Evolutionary conservation across 2,888 invertebrate genomes (phyloP).

Genomic region (Pandemis cinnamomeana): DNA sequence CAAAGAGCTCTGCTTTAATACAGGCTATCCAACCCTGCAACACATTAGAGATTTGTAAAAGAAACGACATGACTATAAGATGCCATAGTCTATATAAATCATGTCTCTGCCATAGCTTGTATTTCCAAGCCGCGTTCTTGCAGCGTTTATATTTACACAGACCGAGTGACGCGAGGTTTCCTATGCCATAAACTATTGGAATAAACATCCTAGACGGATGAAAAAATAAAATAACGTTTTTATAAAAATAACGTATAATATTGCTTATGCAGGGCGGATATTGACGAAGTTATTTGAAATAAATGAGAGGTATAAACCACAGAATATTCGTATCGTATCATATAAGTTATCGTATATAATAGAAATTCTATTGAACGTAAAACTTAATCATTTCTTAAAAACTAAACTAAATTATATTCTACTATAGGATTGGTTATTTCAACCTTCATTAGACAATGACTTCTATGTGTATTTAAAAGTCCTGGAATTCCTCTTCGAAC

Average conservation of each 20-base stretch:
- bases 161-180: conserved; percentile 7
- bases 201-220: conserved; percentile 1
- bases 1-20: not conserved
- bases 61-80: not conserved
- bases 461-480: conserved; percentile 79
- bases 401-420: conserved; percentile 25
- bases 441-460: conserved; percentile 26
- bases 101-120: conserved; percentile 1
- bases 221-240: conserved; percentile 3
- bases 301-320: conserved; percentile 1
- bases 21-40: too few relatives aligned
- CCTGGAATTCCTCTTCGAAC: conserved; percentile 87
- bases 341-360: not conserved
- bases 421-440: conserved; percentile 3
- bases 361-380: conserved; percentile 19
- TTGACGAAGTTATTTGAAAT: conserved; percentile 5
- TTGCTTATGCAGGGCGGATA: conserved; percentile 4
- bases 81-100: not conserved
- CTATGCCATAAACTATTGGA: conserved; percentile 11
- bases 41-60: not conserved
- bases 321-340: not conserved
- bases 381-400: conserved; percentile 35
- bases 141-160: conserved; percentile 6
- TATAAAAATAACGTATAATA: conserved; percentile 10
- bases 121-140: not conserved